A percentile compares a stretch with the other conserved stretches of the same genome.
Evolutionary conservation across 2,113 vertebrate species (phyloP).

Genomic region (Pseudolaguvia tuberculata): DNA sequence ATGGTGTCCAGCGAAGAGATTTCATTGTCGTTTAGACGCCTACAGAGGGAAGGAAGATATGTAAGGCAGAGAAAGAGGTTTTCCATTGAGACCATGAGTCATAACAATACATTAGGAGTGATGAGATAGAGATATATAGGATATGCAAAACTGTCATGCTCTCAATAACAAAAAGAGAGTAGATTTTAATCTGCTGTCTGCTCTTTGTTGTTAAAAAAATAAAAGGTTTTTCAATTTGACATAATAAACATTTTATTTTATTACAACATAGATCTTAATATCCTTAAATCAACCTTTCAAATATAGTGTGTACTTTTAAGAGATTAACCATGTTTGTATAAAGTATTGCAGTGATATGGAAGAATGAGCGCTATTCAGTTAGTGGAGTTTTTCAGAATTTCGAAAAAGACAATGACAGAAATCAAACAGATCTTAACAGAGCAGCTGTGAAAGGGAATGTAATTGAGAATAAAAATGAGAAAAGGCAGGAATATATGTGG

Average conservation of each 20-base stretch:
- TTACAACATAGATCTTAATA: too few species aligned
- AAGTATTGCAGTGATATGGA: background rate
- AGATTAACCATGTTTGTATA: too few species aligned
- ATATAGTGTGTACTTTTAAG: too few species aligned
- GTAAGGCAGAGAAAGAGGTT: constrained; percentile 20
- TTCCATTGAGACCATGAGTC: constrained; percentile 20
- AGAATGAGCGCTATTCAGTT: too few species aligned
- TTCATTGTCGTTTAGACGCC: constrained; percentile 93
- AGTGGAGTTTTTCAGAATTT: too few species aligned
- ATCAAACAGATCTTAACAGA: constrained; percentile 9
- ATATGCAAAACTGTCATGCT: background rate
- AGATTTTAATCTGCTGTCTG: too few species aligned
- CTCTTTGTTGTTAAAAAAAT: too few species aligned
- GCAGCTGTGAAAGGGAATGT: constrained; percentile 5
- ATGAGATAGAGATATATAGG: background rate
- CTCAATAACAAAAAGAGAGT: background rate
- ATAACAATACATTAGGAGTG: too few species aligned
- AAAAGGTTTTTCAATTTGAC: too few species aligned
- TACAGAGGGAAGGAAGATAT: constrained; percentile 47
- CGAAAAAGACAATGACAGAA: background rate
- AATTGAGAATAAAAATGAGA: constrained; percentile 6
- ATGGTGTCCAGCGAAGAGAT: constrained; percentile 82
- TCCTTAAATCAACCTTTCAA: too few species aligned
- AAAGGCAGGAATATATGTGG: background rate
- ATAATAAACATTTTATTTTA: too few species aligned